phyloP scores from a whole-genome alignment of 2,888 invertebrate genomes.

The Opisthograptis luteolata region DNA sequence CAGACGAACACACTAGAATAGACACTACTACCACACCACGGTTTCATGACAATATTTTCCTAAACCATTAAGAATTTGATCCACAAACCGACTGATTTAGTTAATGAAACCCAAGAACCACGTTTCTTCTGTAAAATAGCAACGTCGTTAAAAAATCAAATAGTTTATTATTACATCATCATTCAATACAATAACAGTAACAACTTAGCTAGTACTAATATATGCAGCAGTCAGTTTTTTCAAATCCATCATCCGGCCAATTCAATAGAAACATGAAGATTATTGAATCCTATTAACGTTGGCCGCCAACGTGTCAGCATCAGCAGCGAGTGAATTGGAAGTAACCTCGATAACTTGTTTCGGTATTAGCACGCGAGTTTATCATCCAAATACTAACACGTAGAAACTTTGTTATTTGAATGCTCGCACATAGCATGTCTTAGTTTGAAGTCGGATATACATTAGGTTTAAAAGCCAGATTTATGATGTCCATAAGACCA shows the following conservation, averaged over 20 bases:
- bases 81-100: too few relatives aligned
- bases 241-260: background rate
- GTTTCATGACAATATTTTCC: too few relatives aligned
- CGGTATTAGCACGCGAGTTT: constrained; percentile 24
- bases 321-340: constrained; percentile 25
- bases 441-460: background rate
- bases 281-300: background rate
- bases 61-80: too few relatives aligned
- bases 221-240: too few relatives aligned
- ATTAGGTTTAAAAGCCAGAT: constrained; percentile 12
- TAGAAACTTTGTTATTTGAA: constrained; percentile 10
- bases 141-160: too few relatives aligned
- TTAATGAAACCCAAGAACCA: too few relatives aligned
- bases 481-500: constrained; percentile 21
- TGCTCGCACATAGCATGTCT: constrained; percentile 2
- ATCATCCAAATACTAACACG: constrained; percentile 28
- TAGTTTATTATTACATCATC: too few relatives aligned
- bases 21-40: too few relatives aligned
- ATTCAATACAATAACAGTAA: too few relatives aligned
- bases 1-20: too few relatives aligned
- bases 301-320: constrained; percentile 27
- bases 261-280: constrained; percentile 12
- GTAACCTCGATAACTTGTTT: constrained; percentile 32
- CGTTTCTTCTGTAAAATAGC: too few relatives aligned
- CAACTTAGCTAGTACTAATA: too few relatives aligned